Conservation (phyloP, 2,113 vertebrate species). For the Chloropsis hardwickii region DNA sequence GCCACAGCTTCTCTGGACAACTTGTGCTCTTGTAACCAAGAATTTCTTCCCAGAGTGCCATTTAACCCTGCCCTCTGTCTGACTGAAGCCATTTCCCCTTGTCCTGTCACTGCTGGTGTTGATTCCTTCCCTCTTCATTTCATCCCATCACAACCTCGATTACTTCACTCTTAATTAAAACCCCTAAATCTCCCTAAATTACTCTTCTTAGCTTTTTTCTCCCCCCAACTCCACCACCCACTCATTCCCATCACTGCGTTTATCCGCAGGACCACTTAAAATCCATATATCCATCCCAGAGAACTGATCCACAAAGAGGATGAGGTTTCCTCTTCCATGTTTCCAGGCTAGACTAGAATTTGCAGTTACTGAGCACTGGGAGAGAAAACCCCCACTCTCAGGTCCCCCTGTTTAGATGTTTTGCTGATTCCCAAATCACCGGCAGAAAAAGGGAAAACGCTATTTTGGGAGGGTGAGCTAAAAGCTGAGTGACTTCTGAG, state of each 20-base stretch:
- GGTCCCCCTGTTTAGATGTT: background rate
- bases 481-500: background rate
- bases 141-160: background rate
- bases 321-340: background rate
- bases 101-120: background rate
- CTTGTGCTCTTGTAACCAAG: background rate
- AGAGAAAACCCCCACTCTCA: background rate
- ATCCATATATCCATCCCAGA: fast-evolving
- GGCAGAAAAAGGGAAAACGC: background rate
- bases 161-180: background rate
- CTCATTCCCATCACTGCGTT: background rate
- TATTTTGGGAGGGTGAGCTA: background rate
- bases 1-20: background rate
- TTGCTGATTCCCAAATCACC: background rate
- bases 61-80: background rate
- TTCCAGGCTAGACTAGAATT: background rate
- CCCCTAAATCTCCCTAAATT: background rate
- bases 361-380: background rate
- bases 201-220: background rate
- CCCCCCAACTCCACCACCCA: fast-evolving
- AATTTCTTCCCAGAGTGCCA: background rate
- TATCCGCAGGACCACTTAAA: background rate
- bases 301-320: too few relatives aligned
- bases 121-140: background rate
- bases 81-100: background rate